Conservation (phyloP, 1,140 invertebrate genomes). For the Campoletis sonorensis region DNA sequence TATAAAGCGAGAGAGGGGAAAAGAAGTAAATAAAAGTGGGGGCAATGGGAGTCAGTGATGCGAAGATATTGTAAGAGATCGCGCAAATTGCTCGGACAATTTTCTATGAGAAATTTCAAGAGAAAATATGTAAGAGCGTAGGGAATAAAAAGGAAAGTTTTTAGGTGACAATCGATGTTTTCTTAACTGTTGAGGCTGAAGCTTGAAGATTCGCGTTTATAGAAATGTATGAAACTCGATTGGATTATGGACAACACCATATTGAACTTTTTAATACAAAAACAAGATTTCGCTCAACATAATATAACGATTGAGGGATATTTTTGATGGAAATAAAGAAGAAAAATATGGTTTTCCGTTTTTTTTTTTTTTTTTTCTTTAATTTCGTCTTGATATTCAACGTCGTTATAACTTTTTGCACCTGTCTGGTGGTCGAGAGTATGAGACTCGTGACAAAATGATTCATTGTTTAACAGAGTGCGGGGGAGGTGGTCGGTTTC, state of each 20-base stretch:
- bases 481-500: background rate
- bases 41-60: slow-evolving; percentile 7
- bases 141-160: slow-evolving; percentile 49
- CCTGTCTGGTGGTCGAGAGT: background rate
- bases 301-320: background rate
- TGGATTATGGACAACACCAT: slow-evolving; percentile 53
- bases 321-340: background rate
- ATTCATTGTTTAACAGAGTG: slow-evolving; percentile 36
- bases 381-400: background rate
- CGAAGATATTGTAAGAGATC: slow-evolving; percentile 66
- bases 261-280: background rate
- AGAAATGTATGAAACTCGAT: slow-evolving; percentile 45
- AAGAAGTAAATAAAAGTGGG: background rate
- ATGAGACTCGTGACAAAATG: slow-evolving; percentile 6
- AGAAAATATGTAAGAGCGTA: background rate
- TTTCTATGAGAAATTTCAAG: slow-evolving; percentile 58
- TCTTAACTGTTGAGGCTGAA: slow-evolving; percentile 59
- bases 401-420: background rate
- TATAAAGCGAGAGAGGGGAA: slow-evolving; percentile 48
- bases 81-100: slow-evolving; percentile 74
- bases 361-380: too few relatives aligned
- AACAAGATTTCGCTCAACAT: slow-evolving; percentile 16
- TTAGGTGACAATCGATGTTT: slow-evolving; percentile 46
- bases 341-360: background rate
- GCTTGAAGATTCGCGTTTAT: slow-evolving; percentile 25